phyloP scores from a whole-genome alignment of 2,113 vertebrate species.

The Hassar affinis region DNA sequence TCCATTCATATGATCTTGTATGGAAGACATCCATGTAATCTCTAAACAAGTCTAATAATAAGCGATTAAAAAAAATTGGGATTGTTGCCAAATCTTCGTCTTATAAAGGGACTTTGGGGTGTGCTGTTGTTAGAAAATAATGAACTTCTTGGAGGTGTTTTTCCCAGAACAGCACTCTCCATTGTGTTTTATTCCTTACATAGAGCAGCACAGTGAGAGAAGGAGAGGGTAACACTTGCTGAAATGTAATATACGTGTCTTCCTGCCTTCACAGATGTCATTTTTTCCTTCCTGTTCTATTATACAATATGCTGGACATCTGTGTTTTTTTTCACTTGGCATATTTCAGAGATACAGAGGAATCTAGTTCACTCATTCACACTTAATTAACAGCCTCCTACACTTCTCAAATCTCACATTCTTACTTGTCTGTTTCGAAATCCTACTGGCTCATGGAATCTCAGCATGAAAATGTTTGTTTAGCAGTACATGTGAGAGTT shows the following conservation, averaged over 20 bases:
- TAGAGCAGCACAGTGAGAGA: not conserved
- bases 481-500: slow-evolving; percentile 5
- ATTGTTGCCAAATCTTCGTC: not conserved
- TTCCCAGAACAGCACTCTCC: not conserved
- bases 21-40: not conserved
- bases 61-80: not conserved
- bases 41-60: not conserved
- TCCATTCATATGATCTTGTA: not conserved
- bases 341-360: slow-evolving; percentile 33
- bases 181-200: not conserved
- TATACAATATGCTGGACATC: slow-evolving; percentile 21
- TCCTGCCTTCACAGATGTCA: not conserved
- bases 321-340: slow-evolving; percentile 23
- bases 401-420: slow-evolving; percentile 40
- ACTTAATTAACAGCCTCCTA: slow-evolving; percentile 48
- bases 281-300: slow-evolving; percentile 28
- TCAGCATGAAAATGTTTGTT: slow-evolving; percentile 18
- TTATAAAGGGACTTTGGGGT: not conserved
- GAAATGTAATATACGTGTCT: not conserved
- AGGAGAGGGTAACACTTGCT: not conserved
- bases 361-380: slow-evolving; percentile 38
- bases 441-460: slow-evolving; percentile 15
- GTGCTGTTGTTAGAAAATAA: not conserved
- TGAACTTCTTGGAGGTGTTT: not conserved
- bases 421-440: slow-evolving; percentile 24